Percentiles rank a stretch among this genome's conserved stretches.
phyloP scores from a whole-genome alignment of 1,140 invertebrate genomes.

The Arion vulgaris region DNA sequence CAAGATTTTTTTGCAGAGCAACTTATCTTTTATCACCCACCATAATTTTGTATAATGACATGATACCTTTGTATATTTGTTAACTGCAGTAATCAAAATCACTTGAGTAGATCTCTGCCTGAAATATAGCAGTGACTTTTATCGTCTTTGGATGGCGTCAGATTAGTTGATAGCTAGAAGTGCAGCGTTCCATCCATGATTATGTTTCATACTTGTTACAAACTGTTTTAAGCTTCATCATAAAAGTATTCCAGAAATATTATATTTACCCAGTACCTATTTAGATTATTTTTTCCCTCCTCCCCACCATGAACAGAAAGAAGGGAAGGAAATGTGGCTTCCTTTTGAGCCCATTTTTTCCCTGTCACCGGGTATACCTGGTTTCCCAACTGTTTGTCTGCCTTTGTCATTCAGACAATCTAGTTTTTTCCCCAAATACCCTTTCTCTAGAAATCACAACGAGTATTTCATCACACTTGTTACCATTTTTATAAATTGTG shows the following conservation, averaged over 20 bases:
- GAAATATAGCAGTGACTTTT: neutral
- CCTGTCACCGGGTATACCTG: neutral
- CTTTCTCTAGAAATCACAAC: conserved; percentile 33
- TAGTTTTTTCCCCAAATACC: conserved; percentile 23
- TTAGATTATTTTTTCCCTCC: conserved; percentile 48
- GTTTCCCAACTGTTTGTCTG: conserved; percentile 38
- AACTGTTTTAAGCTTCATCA: conserved; percentile 34
- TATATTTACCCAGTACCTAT: conserved; percentile 52
- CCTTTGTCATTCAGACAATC: conserved; percentile 43
- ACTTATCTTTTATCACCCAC: conserved; percentile 18
- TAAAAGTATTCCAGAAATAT: conserved; percentile 50
- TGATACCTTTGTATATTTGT: too few species aligned
- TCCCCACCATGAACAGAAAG: conserved; percentile 47
- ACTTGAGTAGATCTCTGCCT: neutral
- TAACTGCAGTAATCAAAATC: neutral
- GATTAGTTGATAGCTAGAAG: conserved; percentile 1
- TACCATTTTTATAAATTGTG: conserved; percentile 34
- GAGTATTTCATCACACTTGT: conserved; percentile 33
- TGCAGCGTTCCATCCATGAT: neutral
- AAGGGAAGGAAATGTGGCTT: conserved; percentile 56
- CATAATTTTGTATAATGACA: conserved; percentile 5
- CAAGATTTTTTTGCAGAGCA: conserved; percentile 22
- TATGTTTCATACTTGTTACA: conserved; percentile 40
- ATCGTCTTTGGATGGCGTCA: neutral
- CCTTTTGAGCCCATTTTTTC: conserved; percentile 68